A percentile compares a stretch with the other conserved stretches of the same genome.
phyloP scores from a whole-genome alignment of 2,113 vertebrate species.

The Eubucco bourcierii region DNA sequence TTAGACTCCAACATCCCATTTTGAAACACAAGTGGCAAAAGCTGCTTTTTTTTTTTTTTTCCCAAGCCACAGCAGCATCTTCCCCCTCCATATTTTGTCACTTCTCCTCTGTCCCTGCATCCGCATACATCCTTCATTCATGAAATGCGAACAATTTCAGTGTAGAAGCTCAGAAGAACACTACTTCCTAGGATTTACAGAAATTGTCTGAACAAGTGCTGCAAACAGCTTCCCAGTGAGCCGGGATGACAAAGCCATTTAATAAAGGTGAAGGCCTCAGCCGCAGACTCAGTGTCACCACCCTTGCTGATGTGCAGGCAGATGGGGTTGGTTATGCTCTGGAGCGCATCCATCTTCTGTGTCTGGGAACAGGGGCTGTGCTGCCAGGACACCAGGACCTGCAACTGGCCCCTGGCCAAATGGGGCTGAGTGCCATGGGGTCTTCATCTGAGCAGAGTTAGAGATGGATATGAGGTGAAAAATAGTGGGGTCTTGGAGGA shows the following conservation, averaged over 20 bases:
- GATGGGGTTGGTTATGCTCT: not conserved
- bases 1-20: not conserved
- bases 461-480: not conserved
- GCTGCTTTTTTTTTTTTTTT: not conserved
- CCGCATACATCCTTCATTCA: not conserved
- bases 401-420: not conserved
- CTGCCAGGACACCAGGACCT: too few relatives aligned
- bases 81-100: not conserved
- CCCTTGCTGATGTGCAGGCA: accelerated
- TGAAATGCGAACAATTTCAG: not conserved
- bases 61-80: not conserved
- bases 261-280: not conserved
- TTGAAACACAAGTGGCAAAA: conserved; percentile 7
- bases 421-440: accelerated
- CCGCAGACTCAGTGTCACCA: not conserved
- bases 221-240: not conserved
- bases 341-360: accelerated
- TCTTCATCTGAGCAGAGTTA: not conserved
- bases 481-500: not conserved
- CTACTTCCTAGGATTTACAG: accelerated
- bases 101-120: not conserved
- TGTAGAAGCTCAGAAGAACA: not conserved
- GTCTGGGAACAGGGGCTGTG: not conserved
- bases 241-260: accelerated
- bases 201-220: not conserved